These are phyloP conservation scores for Petrocephalus zakoni DNA, from an alignment of 2,113 vertebrate species.

Conservation along the genomic window DNA sequence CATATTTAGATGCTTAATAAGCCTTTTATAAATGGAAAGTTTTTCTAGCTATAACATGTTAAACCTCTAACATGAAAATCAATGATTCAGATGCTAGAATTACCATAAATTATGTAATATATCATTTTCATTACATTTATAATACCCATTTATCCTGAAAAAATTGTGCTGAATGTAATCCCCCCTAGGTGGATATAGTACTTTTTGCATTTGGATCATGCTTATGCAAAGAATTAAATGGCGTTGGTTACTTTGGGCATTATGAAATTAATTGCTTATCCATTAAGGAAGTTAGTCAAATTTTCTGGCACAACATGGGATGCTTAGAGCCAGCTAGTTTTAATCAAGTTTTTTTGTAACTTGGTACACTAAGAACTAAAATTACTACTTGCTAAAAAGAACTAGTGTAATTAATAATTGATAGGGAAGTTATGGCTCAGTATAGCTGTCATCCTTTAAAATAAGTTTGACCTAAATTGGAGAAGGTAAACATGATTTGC, in stretches of 20 bases:
- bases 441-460: not conserved
- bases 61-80: not conserved
- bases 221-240: not conserved
- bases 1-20: too few relatives aligned
- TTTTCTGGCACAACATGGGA: too few relatives aligned
- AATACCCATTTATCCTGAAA: not conserved
- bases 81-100: not conserved
- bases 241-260: not conserved
- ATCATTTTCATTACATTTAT: too few relatives aligned
- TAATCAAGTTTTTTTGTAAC: too few relatives aligned
- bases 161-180: not conserved
- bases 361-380: too few relatives aligned
- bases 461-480: not conserved
- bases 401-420: not conserved
- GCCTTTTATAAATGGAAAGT: not conserved
- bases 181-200: not conserved
- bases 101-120: not conserved
- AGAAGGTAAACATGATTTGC: not conserved
- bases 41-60: not conserved
- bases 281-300: too few relatives aligned
- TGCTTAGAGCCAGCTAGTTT: too few relatives aligned
- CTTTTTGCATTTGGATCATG: not conserved
- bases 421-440: not conserved
- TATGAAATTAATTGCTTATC: not conserved
- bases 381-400: not conserved